Conservation (phyloP, 1,140 invertebrate species). For the Hydropsyche tenuis region DNA sequence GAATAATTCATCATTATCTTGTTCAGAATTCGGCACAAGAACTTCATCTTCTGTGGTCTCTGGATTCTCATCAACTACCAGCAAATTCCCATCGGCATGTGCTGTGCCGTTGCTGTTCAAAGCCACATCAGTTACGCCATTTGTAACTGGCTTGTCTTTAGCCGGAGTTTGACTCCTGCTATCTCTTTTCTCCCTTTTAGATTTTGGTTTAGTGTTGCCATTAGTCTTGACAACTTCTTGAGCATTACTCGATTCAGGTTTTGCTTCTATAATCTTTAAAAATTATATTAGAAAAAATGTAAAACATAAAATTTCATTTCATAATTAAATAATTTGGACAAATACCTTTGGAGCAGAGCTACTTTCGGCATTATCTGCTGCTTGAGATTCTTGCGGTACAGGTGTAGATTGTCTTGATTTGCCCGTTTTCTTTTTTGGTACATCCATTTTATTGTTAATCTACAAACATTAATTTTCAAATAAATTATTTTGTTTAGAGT, state of each 20-base stretch:
- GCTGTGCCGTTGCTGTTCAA: constrained; percentile 34
- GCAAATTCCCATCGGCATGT: constrained; percentile 1
- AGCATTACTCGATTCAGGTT: constrained; percentile 20
- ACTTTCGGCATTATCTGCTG: neutral
- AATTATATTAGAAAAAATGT: neutral
- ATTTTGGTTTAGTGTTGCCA: constrained; percentile 36
- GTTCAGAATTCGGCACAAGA: constrained; percentile 36
- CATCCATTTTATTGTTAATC: constrained; percentile 46
- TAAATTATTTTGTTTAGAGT: too few relatives aligned
- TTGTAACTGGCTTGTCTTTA: constrained; percentile 37
- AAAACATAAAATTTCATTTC: neutral
- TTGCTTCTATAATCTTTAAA: constrained; percentile 19
- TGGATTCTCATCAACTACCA: constrained; percentile 22
- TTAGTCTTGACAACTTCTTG: constrained; percentile 14
- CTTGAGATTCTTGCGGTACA: constrained; percentile 23
- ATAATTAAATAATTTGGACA: constrained; percentile 12
- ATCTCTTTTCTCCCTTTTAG: constrained; percentile 34
- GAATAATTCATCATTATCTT: constrained; percentile 49
- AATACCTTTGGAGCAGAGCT: constrained; percentile 2
- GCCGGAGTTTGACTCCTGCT: constrained; percentile 29
- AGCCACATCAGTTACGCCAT: constrained; percentile 43
- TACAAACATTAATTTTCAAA: constrained; percentile 17
- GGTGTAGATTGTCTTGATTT: constrained; percentile 34
- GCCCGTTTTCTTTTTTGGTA: constrained; percentile 12
- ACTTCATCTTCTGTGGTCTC: constrained; percentile 46